Evolutionary conservation across 1,140 invertebrate species (phyloP).

Genomic region (Aphelenchoides fujianensis): DNA sequence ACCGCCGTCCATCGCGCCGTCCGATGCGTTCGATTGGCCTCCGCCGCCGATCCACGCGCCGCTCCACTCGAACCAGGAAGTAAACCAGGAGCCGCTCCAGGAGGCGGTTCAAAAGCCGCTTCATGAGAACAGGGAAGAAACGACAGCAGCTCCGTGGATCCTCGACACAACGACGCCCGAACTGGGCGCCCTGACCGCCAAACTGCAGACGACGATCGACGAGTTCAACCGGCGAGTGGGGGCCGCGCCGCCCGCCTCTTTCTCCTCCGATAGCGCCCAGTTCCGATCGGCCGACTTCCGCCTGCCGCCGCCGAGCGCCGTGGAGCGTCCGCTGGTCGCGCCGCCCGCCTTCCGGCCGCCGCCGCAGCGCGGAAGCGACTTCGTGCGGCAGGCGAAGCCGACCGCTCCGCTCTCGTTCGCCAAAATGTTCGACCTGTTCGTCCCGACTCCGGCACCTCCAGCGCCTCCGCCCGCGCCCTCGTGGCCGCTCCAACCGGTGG

Average conservation of each 20-base stretch:
- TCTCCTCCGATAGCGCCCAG: too few relatives aligned
- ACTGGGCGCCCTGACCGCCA: neutral
- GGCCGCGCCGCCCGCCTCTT: neutral
- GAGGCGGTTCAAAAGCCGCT: too few relatives aligned
- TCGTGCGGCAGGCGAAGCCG: neutral
- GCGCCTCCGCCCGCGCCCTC: neutral
- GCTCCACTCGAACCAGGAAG: too few relatives aligned
- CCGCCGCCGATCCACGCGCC: too few relatives aligned
- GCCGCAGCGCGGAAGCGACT: neutral
- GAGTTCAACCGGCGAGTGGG: neutral
- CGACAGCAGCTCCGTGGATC: neutral
- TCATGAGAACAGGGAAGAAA: neutral
- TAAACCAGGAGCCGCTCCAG: too few relatives aligned
- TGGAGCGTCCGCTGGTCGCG: neutral
- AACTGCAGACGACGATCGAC: neutral
- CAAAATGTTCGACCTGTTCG: neutral
- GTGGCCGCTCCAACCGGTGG: too few relatives aligned
- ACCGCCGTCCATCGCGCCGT: neutral
- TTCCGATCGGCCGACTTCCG: too few relatives aligned
- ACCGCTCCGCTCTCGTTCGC: neutral
- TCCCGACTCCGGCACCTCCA: neutral
- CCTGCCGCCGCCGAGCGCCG: neutral
- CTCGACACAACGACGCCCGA: neutral
- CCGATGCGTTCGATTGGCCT: neutral
- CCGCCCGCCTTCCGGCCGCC: neutral